These are phyloP conservation scores for Abramis brama DNA, from an alignment of 2,113 vertebrate genomes.

Conservation along the genomic window DNA sequence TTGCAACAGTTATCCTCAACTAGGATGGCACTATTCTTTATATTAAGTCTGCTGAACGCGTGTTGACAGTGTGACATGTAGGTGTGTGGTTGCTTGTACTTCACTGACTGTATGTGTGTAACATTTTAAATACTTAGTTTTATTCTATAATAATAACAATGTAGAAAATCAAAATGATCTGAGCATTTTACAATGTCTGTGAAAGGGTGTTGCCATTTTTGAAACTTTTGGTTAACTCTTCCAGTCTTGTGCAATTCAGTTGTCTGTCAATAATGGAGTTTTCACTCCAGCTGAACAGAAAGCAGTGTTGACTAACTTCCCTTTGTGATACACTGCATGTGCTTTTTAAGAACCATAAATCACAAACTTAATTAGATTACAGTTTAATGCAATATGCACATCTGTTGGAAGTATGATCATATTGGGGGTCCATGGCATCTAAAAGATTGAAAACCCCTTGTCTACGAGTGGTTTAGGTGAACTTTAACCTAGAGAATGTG, in stretches of 20 bases:
- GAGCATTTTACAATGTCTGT: not conserved
- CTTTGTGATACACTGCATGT: not conserved
- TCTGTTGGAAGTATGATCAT: not conserved
- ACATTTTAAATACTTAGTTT: not conserved
- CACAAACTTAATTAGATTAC: not conserved
- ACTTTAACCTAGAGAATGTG: conserved; percentile 18
- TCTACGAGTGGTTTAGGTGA: not conserved
- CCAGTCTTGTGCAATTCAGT: conserved; percentile 14
- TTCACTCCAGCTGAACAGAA: not conserved
- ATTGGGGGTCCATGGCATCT: too few species aligned
- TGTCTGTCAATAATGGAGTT: not conserved
- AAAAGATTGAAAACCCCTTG: too few species aligned
- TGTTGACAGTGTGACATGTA: not conserved
- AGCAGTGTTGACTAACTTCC: not conserved
- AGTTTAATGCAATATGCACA: not conserved
- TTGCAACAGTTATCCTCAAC: not conserved
- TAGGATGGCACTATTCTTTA: not conserved
- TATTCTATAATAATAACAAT: not conserved
- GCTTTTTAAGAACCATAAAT: not conserved
- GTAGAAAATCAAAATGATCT: not conserved
- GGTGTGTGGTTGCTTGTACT: not conserved
- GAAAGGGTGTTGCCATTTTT: not conserved
- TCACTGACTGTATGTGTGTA: not conserved
- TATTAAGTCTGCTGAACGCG: not conserved
- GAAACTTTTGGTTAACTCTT: not conserved